phyloP scores from a whole-genome alignment of 2,888 invertebrate genomes.

The Eupeodes luniger region DNA sequence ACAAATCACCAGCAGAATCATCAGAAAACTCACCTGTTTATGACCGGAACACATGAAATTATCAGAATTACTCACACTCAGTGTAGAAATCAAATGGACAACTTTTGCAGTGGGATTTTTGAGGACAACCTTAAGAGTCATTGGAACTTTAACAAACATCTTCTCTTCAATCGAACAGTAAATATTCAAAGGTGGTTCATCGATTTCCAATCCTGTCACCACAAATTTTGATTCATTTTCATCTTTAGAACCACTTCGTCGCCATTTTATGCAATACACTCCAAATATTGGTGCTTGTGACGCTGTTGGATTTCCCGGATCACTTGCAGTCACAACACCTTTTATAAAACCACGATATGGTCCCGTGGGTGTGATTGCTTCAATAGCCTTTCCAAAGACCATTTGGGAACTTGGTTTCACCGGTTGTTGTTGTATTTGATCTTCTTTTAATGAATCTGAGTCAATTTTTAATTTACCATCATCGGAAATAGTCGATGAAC shows the following conservation, averaged over 20 bases:
- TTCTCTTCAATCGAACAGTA: slow-evolving; percentile 84
- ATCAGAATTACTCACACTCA: slow-evolving; percentile 86
- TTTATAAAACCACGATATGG: slow-evolving; percentile 83
- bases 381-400: slow-evolving; percentile 82
- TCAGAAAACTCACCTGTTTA: slow-evolving; percentile 88
- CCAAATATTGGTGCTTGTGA: slow-evolving; percentile 79
- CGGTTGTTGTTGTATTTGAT: slow-evolving; percentile 55
- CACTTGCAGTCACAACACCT: slow-evolving; percentile 79
- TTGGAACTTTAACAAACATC: slow-evolving; percentile 84
- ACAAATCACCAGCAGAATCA: background rate
- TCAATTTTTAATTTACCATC: slow-evolving; percentile 80
- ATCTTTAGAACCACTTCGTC: slow-evolving; percentile 80
- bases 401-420: slow-evolving; percentile 77
- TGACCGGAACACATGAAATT: slow-evolving; percentile 98
- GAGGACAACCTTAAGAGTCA: slow-evolving; percentile 83
- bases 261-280: slow-evolving; percentile 83
- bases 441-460: slow-evolving; percentile 66
- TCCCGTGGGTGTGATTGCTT: slow-evolving; percentile 83
- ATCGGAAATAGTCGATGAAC: slow-evolving; percentile 80
- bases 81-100: slow-evolving; percentile 82
- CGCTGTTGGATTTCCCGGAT: slow-evolving; percentile 19
- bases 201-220: slow-evolving; percentile 82
- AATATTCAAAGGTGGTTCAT: slow-evolving; percentile 83
- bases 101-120: slow-evolving; percentile 83
- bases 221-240: slow-evolving; percentile 84